phyloP scores from a whole-genome alignment of 23 tunicate genomes.

The Phallusia fumigata region DNA sequence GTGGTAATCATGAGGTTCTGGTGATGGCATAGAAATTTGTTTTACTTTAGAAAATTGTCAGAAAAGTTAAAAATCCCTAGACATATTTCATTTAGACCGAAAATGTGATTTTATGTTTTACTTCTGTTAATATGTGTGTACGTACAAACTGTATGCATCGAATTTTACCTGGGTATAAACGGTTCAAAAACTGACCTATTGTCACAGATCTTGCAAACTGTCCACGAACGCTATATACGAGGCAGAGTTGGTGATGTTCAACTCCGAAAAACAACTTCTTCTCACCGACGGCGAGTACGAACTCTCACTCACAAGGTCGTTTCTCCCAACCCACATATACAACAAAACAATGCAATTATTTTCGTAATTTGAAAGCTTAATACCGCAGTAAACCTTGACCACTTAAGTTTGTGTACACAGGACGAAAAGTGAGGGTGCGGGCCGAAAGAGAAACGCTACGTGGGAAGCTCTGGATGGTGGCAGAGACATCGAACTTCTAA shows the following conservation, averaged over 20 bases:
- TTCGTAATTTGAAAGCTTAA: not conserved
- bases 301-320: slow-evolving; percentile 46
- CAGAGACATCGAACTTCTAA: slow-evolving; percentile 72
- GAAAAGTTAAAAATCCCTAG: too few species aligned
- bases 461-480: slow-evolving; percentile 96
- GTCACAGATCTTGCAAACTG: not conserved
- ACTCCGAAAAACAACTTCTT: slow-evolving; percentile 33
- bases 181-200: too few species aligned
- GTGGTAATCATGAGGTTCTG: too few species aligned
- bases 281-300: slow-evolving; percentile 73
- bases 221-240: slow-evolving; percentile 49
- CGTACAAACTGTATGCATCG: too few species aligned
- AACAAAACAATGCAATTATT: not conserved
- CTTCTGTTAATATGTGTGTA: too few species aligned
- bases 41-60: too few species aligned
- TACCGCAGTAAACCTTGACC: too few species aligned
- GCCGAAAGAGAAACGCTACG: slow-evolving; percentile 55
- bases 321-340: not conserved
- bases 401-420: slow-evolving; percentile 4
- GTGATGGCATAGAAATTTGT: too few species aligned
- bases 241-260: slow-evolving; percentile 53
- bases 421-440: slow-evolving; percentile 12
- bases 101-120: too few species aligned
- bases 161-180: too few species aligned
- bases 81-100: too few species aligned